These are phyloP conservation scores for Diplazon laetatorius DNA, from an alignment of 2,888 invertebrate species.

Conservation along the genomic window DNA sequence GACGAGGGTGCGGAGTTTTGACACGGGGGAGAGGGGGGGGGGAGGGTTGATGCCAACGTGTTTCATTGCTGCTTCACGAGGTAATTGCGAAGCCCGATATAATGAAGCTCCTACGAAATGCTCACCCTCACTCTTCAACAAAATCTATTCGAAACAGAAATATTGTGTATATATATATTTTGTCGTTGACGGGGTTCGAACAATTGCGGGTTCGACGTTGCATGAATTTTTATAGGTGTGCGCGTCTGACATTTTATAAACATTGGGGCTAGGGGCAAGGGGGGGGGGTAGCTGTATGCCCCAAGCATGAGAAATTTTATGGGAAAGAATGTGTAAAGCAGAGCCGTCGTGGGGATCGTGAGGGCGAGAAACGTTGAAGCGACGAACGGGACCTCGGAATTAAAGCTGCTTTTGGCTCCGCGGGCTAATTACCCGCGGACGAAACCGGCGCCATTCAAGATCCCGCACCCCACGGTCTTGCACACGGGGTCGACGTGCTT, in stretches of 20 bases:
- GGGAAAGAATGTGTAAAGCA: slow-evolving; percentile 20
- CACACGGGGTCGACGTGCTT: slow-evolving; percentile 36
- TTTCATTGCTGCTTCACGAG: slow-evolving; percentile 55
- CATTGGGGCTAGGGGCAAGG: too few species aligned
- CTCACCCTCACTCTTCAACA: slow-evolving; percentile 49
- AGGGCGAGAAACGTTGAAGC: slow-evolving; percentile 71
- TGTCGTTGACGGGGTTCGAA: slow-evolving; percentile 18
- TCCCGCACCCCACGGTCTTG: slow-evolving; percentile 47
- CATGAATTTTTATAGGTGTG: slow-evolving; percentile 84
- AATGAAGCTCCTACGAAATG: slow-evolving; percentile 74
- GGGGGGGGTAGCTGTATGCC: too few species aligned
- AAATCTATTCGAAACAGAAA: slow-evolving; percentile 49
- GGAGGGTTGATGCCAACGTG: slow-evolving; percentile 37
- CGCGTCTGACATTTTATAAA: slow-evolving; percentile 84
- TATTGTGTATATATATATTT: too few species aligned
- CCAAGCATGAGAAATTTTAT: slow-evolving; percentile 39
- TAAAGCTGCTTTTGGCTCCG: slow-evolving; percentile 55
- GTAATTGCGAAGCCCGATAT: slow-evolving; percentile 75
- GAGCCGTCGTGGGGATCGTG: slow-evolving; percentile 61
- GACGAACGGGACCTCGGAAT: slow-evolving; percentile 26
- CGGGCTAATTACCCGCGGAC: slow-evolving; percentile 75
- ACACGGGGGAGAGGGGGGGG: too few species aligned
- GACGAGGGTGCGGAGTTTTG: background rate
- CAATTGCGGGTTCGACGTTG: slow-evolving; percentile 80
- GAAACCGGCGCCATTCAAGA: slow-evolving; percentile 60